Conservation (phyloP, 64 coral and sea anemone genomes). For the Stylophora pistillata region DNA sequence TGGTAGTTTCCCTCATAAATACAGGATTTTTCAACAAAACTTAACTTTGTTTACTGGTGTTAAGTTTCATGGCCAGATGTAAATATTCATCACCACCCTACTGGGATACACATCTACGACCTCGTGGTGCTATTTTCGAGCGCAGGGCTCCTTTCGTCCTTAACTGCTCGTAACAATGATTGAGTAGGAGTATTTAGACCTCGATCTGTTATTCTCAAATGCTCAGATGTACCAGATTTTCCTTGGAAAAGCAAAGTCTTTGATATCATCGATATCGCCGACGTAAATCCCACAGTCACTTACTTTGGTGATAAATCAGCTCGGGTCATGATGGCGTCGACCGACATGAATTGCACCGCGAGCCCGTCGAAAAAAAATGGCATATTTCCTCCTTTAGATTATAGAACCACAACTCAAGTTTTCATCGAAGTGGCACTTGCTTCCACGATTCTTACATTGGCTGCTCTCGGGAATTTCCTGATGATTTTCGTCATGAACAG, state of each 20-base stretch:
- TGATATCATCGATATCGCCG: too few relatives aligned
- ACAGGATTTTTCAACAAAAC: too few relatives aligned
- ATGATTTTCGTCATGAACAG: slow-evolving; percentile 32
- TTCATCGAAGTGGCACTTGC: slow-evolving; percentile 32
- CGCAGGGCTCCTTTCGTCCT: neutral
- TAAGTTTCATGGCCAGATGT: neutral
- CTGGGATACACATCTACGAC: neutral
- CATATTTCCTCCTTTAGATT: neutral
- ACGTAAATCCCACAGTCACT: too few relatives aligned
- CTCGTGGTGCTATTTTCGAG: neutral
- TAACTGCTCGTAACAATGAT: neutral
- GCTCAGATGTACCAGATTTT: neutral
- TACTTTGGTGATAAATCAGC: neutral
- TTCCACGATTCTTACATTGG: slow-evolving; percentile 3
- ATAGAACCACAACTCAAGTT: slow-evolving; percentile 7
- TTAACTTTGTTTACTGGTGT: too few relatives aligned
- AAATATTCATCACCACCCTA: neutral
- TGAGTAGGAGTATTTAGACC: neutral
- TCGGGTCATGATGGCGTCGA: neutral
- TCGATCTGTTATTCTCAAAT: neutral
- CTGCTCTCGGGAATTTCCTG: slow-evolving; percentile 47
- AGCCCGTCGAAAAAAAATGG: neutral
- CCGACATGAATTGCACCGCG: slow-evolving; percentile 7
- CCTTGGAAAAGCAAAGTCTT: neutral
- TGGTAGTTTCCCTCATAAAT: too few relatives aligned